These are phyloP conservation scores for Drosophila aff. DNA, from an alignment of 1,140 invertebrate genomes.

Conservation along the genomic window DNA sequence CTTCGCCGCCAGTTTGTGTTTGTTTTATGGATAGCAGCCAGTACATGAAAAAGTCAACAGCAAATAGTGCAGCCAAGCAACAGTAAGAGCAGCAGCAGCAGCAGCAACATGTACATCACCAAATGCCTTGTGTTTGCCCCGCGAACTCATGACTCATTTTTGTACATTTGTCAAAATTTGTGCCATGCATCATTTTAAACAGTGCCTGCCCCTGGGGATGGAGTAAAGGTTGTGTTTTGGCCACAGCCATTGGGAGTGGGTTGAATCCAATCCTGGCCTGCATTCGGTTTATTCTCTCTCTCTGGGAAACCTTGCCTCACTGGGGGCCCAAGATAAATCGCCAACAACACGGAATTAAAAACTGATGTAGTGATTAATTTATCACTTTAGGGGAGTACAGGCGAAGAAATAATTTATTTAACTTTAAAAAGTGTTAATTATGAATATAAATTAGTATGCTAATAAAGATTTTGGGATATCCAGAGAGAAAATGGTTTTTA, in stretches of 20 bases:
- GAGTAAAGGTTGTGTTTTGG: conserved; percentile 24
- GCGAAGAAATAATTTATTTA: too few relatives aligned
- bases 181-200: conserved; percentile 83
- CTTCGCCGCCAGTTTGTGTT: conserved; percentile 61
- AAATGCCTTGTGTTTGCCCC: conserved; percentile 70
- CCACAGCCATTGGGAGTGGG: conserved; percentile 9
- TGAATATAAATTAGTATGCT: too few relatives aligned
- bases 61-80: conserved; percentile 66
- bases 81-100: conserved; percentile 31
- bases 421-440: too few relatives aligned
- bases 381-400: conserved; percentile 70
- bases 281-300: conserved; percentile 9
- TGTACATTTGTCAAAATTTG: conserved; percentile 84
- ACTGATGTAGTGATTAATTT: conserved; percentile 85
- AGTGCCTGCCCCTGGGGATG: conserved; percentile 35
- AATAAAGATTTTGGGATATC: too few relatives aligned
- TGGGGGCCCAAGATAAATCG: conserved; percentile 76
- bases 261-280: conserved; percentile 21
- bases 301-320: conserved; percentile 25
- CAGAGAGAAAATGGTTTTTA: too few relatives aligned
- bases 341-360: conserved; percentile 85
- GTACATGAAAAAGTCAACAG: conserved; percentile 80
- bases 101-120: conserved; percentile 37
- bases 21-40: conserved; percentile 67
- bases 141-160: conserved; percentile 84